Evolutionary conservation across 2,888 invertebrate species (phyloP).

Genomic region (Meteorus colon): DNA sequence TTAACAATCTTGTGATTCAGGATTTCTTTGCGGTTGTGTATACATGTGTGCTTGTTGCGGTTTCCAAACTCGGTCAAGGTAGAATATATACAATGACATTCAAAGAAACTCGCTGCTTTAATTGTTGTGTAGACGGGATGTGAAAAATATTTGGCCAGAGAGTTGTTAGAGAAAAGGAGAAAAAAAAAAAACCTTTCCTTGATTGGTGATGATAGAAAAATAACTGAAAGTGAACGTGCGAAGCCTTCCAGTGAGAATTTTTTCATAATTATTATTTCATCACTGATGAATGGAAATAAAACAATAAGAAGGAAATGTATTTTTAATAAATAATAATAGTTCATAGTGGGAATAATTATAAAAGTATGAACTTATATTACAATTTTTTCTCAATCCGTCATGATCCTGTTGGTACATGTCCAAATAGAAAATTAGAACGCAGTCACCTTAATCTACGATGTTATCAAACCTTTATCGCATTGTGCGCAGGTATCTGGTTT

Average conservation of each 20-base stretch:
- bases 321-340: background rate
- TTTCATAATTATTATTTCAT: background rate
- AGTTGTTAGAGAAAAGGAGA: background rate
- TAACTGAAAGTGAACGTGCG: slow-evolving; percentile 4
- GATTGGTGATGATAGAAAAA: background rate
- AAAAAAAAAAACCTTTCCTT: background rate
- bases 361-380: background rate
- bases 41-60: background rate
- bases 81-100: slow-evolving; percentile 2
- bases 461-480: background rate
- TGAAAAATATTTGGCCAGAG: background rate
- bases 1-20: slow-evolving; percentile 17
- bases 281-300: background rate
- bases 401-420: background rate
- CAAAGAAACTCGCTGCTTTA: slow-evolving; percentile 16
- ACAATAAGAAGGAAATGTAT: background rate
- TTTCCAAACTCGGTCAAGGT: slow-evolving; percentile 42
- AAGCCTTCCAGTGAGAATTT: background rate
- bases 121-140: background rate
- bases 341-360: background rate
- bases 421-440: background rate
- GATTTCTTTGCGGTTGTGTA: background rate
- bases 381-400: background rate
- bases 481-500: slow-evolving; percentile 7
- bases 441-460: background rate